Conservation (phyloP, 2,888 invertebrate species). For the Platynereis dumerilii region DNA sequence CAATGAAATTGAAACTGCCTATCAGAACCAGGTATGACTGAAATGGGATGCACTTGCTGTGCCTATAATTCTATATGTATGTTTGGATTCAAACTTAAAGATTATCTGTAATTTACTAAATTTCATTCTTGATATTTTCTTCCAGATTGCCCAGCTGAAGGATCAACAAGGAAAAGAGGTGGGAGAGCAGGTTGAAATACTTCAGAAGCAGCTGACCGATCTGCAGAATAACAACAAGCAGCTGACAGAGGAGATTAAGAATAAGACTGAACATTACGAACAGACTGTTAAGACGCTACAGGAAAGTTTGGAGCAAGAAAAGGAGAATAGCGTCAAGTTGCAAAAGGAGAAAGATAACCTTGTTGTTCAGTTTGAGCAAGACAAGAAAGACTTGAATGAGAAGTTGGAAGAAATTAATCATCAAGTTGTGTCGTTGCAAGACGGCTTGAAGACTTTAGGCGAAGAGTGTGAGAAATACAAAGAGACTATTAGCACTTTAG, state of each 20-base stretch:
- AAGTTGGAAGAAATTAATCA: constrained; percentile 11
- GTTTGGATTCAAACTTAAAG: too few relatives aligned
- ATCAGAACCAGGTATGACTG: constrained; percentile 39
- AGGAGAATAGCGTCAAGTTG: constrained; percentile 32
- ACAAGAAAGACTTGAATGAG: constrained; percentile 26
- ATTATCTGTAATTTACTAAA: not conserved
- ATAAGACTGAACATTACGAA: constrained; percentile 11
- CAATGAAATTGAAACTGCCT: constrained; percentile 44
- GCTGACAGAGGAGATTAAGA: constrained; percentile 14
- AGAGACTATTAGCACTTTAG: not conserved
- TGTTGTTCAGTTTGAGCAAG: constrained; percentile 31
- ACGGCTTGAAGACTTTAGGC: not conserved
- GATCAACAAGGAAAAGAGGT: constrained; percentile 42
- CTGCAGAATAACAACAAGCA: constrained; percentile 18
- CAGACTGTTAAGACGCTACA: constrained; percentile 9
- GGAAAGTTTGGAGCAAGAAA: not conserved
- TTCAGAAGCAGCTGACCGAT: constrained; percentile 26
- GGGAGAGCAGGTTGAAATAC: constrained; percentile 43
- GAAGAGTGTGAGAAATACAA: constrained; percentile 6
- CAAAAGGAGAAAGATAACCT: constrained; percentile 48
- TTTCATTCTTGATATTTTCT: not conserved
- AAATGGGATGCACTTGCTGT: too few relatives aligned
- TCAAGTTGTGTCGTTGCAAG: not conserved
- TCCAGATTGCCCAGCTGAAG: constrained; percentile 33
- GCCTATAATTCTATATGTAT: too few relatives aligned